Base-by-base conservation (phyloP, 2,888 invertebrate genomes). In the Tuberolachnus salignus region DNA sequence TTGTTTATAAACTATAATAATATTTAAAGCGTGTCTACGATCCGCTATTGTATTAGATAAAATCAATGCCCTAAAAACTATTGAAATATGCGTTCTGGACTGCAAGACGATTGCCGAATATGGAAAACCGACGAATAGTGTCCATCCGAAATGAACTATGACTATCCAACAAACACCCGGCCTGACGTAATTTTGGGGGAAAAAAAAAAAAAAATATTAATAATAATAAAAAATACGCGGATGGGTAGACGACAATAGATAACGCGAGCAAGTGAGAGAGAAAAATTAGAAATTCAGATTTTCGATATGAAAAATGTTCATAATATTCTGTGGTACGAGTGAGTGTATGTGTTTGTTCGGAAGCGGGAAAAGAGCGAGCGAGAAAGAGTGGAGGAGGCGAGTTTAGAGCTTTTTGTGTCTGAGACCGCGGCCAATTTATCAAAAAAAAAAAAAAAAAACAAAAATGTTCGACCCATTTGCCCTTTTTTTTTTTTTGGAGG, bases 221-320 rank as follows among this genome's bases (percentile, higher is more conserved):
- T 16, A 59, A 59, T 16, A 59, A 59, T 16, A 59, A 16, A 26
- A 26, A 59, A 59, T 23, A 46, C 34, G 34, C 8, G 0, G 19
- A 46, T n/a, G 19, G 11, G 55, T n/a, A 42, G 70, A 46, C 26
- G 34, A 19, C 21, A 16, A 21, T 34, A 42, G 21, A 21, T 34
- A 42, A 44, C 63, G 51, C 19, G 23, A 16, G 46, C 6, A 61
- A 53, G 44, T n/a, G 46, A 66, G 44, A 78, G 74, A 67, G 80
- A 80, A 69, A 81, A 82, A 82, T 82, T 82, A 82, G 81, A 82
- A 82, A 82, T 82, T 82, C 82, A 82, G 82, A 82, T 82, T 80
- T 80, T 71, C 69, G 26, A 67, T 61, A 55, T 59, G 67, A 69
- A 78, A 21, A 57, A 66, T 83, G 84, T 55, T n/a, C n/a, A 55